phyloP scores from a whole-genome alignment of 1,140 invertebrate species.

The Drosophila murphyi region DNA sequence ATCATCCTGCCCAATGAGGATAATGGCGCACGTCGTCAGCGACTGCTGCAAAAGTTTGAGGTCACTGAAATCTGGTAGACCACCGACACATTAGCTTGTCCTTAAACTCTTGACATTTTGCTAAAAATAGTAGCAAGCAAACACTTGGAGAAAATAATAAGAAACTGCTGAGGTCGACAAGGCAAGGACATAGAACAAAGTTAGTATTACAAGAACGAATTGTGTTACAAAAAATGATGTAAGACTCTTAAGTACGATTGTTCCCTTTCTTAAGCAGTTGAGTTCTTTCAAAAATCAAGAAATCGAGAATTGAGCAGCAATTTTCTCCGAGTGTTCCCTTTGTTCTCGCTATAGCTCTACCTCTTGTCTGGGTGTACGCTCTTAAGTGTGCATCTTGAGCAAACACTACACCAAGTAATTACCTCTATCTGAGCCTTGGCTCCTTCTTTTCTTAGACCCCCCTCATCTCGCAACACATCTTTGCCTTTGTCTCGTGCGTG shows the following conservation, averaged over 20 bases:
- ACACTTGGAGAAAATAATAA: too few relatives aligned
- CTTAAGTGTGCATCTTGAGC: conserved; percentile 39
- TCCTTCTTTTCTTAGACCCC: conserved; percentile 1
- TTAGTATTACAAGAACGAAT: too few relatives aligned
- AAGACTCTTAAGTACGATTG: too few relatives aligned
- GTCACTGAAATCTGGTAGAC: conserved; percentile 81
- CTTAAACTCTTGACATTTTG: conserved; percentile 41
- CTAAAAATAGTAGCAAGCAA: background rate
- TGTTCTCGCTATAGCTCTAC: background rate
- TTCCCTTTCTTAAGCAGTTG: too few relatives aligned
- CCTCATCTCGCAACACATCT: background rate
- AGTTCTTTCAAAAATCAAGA: too few relatives aligned
- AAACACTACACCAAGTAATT: conserved; percentile 59
- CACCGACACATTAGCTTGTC: conserved; percentile 22
- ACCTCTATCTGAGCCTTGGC: conserved; percentile 35
- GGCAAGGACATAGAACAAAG: too few relatives aligned
- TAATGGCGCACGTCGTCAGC: conserved; percentile 68
- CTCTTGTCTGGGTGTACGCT: background rate
- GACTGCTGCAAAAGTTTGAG: conserved; percentile 81
- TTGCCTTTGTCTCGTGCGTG: conserved; percentile 53
- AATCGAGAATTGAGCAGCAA: background rate
- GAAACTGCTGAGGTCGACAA: too few relatives aligned
- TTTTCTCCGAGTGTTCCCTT: background rate
- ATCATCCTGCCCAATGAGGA: conserved; percentile 77
- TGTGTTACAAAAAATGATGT: too few relatives aligned